A percentile compares a stretch with the other conserved stretches of the same genome.
Conservation (phyloP, 92 coral and sea anemone genomes). For the Zoanthus sociatus region DNA sequence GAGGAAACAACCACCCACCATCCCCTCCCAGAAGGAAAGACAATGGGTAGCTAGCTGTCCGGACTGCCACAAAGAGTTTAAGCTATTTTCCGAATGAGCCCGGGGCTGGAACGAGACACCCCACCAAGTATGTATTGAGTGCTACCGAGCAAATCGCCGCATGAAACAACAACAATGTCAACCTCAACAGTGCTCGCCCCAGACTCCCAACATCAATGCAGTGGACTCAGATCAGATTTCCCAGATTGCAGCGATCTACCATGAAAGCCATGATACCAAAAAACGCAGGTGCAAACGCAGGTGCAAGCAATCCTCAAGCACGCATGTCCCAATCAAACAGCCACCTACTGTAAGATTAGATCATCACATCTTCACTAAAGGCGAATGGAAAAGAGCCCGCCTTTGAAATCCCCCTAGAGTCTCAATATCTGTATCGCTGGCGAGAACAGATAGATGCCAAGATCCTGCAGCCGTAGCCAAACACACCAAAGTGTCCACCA, state of each 20-base stretch:
- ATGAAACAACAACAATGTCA: slow-evolving; percentile 37
- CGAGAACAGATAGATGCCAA: too few species aligned
- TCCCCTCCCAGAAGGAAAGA: too few species aligned
- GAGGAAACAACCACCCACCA: too few species aligned
- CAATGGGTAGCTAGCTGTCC: too few species aligned
- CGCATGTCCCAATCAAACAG: slow-evolving; percentile 4
- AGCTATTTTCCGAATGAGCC: too few species aligned
- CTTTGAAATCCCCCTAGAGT: too few species aligned
- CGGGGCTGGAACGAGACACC: slow-evolving; percentile 51
- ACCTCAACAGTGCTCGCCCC: slow-evolving; percentile 30
- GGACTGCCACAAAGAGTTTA: too few species aligned
- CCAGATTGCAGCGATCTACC: slow-evolving; percentile 25
- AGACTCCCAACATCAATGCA: slow-evolving; percentile 25
- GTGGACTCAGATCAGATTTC: slow-evolving; percentile 43
- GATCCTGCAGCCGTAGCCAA: too few species aligned
- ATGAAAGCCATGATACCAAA: background rate
- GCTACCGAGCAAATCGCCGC: slow-evolving; percentile 53
- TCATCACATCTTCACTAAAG: slow-evolving; percentile 54
- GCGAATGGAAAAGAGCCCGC: slow-evolving; percentile 26
- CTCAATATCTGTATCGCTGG: too few species aligned
- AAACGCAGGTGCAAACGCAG: slow-evolving; percentile 17
- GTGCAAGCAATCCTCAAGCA: slow-evolving; percentile 13
- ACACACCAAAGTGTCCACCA: too few species aligned
- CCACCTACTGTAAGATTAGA: slow-evolving; percentile 14
- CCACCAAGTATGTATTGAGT: slow-evolving; percentile 44